Conservation (phyloP, 2,797 vertebrate species). For the Capromys pilorides region DNA sequence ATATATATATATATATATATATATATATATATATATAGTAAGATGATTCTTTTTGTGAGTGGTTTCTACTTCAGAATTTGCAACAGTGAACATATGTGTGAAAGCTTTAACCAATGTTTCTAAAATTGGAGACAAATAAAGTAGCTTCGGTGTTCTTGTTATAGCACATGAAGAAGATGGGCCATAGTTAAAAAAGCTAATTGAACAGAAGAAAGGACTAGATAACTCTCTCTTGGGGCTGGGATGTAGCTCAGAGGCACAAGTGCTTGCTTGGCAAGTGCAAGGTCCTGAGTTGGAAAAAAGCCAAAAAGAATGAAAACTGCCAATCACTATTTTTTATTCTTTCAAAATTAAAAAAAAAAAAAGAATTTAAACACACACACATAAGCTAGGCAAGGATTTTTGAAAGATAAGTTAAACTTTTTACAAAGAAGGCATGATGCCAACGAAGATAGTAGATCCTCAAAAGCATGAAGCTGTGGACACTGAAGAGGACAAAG, state of each 20-base stretch:
- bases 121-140: background rate
- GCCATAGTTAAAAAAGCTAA: background rate
- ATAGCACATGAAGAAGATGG: background rate
- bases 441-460: background rate
- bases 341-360: no score
- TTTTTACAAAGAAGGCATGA: background rate
- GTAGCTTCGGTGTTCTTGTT: background rate
- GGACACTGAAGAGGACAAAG: background rate
- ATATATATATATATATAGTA: no score
- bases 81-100: background rate
- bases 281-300: no score
- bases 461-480: background rate
- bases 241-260: no score
- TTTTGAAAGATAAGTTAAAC: conserved; percentile 45
- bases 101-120: conserved; percentile 20
- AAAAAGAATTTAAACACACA: no score
- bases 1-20: background rate
- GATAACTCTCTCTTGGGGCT: background rate
- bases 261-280: no score
- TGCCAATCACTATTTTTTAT: no score
- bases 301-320: no score
- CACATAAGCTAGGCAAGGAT: background rate
- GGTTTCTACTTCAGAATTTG: background rate
- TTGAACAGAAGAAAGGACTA: background rate
- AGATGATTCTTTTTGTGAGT: background rate